Evolutionary conservation across 1,140 invertebrate species (phyloP).

Genomic region (Drosophila nebulosa): DNA sequence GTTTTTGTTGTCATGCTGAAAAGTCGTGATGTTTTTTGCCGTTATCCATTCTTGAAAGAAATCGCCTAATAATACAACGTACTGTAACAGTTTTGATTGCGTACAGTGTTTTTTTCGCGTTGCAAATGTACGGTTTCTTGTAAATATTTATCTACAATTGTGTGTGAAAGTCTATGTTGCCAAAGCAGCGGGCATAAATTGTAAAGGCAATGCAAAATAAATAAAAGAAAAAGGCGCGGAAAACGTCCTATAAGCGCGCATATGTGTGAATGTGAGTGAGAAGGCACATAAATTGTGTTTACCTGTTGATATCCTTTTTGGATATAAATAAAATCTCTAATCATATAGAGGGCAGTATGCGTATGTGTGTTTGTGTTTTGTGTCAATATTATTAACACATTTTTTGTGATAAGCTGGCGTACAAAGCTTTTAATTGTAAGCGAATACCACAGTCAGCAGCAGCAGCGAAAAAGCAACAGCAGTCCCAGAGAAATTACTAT

Average conservation of each 20-base stretch:
- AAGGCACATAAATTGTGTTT: not conserved
- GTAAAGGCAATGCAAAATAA: not conserved
- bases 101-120: not conserved
- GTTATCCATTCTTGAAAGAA: not conserved
- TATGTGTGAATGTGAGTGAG: not conserved
- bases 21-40: not conserved
- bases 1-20: not conserved
- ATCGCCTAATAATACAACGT: no score
- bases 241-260: not conserved
- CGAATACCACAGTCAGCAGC: constrained; percentile 19
- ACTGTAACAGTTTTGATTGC: no score
- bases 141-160: not conserved
- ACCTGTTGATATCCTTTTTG: not conserved
- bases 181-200: not conserved
- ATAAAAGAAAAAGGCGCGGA: not conserved
- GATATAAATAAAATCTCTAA: not conserved
- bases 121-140: not conserved
- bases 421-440: constrained; percentile 59
- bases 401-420: constrained; percentile 59
- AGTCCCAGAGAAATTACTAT: constrained; percentile 33
- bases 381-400: constrained; percentile 19
- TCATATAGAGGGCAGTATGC: not conserved
- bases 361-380: constrained; percentile 1
- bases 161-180: not conserved
- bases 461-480: no score